Evolutionary conservation across 2,888 invertebrate genomes (phyloP), one percentile per base, ranked within the genome.

Genomic region (Drosophila putrida): DNA sequence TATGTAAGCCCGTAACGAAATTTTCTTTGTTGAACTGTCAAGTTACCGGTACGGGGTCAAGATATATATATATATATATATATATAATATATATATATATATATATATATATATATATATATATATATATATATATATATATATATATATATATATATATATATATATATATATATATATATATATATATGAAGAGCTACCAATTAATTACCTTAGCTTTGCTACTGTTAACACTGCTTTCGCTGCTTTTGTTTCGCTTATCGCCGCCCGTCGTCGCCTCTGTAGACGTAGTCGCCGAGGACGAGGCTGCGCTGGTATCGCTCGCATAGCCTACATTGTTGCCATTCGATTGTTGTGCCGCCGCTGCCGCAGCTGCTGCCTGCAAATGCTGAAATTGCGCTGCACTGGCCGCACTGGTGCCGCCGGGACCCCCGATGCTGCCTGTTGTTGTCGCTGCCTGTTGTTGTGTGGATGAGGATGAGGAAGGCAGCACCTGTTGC

Each of bases 141-240:
- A n/a, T n/a, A n/a, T n/a, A n/a, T n/a, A n/a, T n/a, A n/a, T n/a
- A n/a, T n/a, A n/a, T n/a, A n/a, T n/a, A n/a, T n/a, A n/a, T n/a
- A n/a, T n/a, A n/a, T n/a, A n/a, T n/a, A n/a, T n/a, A n/a, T n/a
- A n/a, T n/a, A n/a, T n/a, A n/a, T n/a, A n/a, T n/a, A n/a, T n/a
- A n/a, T n/a, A n/a, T n/a, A n/a, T n/a, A n/a, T n/a, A n/a, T n/a
- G n/a, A n/a, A 36, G 64, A 5, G 15, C 5, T 28, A 31, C 6
- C 39, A 39, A 65, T 31, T 4, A 61, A 31, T 93, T 83, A 95
- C 93, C 92, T 95, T 94, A 71, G 90, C 88, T 90, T 91, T 92
- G 90, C 90, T 80, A 84, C 88, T 88, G 83, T 82, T 92, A 72
- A 89, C 89, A 90, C 90, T 92, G 91, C 90, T 80, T 96, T 97